Evolutionary conservation across 2,797 vertebrate species (phyloP).

Genomic region (Schizopygopsis malacanthus): DNA sequence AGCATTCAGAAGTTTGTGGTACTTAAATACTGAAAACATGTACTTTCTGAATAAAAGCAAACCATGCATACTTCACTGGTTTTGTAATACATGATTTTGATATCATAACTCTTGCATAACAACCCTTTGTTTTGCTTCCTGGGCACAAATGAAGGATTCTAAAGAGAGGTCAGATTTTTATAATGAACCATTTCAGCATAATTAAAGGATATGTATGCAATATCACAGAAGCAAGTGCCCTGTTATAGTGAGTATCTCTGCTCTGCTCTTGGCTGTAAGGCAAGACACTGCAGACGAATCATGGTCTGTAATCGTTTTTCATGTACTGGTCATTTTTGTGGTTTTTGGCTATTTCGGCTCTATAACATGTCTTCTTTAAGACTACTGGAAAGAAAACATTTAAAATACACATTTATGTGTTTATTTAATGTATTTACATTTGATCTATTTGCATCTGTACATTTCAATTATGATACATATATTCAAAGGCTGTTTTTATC

Average conservation of each 20-base stretch:
- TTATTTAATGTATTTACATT: neutral
- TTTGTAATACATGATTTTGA: neutral
- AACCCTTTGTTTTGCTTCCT: neutral
- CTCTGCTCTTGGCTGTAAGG: neutral
- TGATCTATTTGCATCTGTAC: neutral
- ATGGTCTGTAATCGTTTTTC: neutral
- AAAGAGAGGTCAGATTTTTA: neutral
- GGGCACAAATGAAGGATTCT: neutral
- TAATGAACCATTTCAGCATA: neutral
- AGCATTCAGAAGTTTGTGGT: neutral
- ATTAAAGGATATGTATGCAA: neutral
- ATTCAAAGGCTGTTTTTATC: neutral
- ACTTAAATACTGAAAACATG: neutral
- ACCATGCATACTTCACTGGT: neutral
- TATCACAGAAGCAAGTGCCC: neutral
- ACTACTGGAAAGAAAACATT: conserved; percentile 17
- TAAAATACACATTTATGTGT: neutral
- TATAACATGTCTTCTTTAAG: neutral
- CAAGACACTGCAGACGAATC: neutral
- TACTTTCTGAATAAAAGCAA: conserved; percentile 9
- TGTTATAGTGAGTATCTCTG: neutral
- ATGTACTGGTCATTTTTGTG: neutral
- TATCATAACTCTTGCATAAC: neutral
- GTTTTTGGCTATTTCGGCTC: neutral
- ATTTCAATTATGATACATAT: neutral